Percentiles rank a stretch among this genome's conserved stretches.
These are phyloP conservation scores for Enteromius treurensis DNA, from an alignment of 2,797 vertebrate genomes.

Conservation along the genomic window DNA sequence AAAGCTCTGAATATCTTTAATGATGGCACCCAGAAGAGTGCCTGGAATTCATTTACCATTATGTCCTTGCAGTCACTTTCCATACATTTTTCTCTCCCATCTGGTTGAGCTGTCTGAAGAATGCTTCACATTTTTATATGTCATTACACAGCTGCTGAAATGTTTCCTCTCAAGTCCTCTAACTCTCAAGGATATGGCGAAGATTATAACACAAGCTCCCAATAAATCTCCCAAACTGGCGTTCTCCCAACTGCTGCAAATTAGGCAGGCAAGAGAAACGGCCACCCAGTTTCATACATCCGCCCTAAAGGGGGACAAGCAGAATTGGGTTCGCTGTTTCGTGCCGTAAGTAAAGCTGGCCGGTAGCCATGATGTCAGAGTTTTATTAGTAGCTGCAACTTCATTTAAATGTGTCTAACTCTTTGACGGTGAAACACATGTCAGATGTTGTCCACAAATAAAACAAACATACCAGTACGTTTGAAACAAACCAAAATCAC, in stretches of 20 bases:
- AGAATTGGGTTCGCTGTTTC: conserved; percentile 60
- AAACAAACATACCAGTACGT: conserved; percentile 1
- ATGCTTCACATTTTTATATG: conserved; percentile 50
- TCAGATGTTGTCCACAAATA: conserved; percentile 32
- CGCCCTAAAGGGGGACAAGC: conserved; percentile 54
- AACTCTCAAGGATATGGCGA: conserved; percentile 57
- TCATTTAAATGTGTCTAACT: conserved; percentile 63
- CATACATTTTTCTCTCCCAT: conserved; percentile 16
- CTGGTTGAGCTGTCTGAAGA: conserved; percentile 4
- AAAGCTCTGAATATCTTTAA: not conserved
- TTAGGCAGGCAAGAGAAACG: conserved; percentile 53
- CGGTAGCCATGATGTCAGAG: conserved; percentile 10
- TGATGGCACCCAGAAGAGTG: conserved; percentile 16
- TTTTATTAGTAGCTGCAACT: conserved; percentile 52
- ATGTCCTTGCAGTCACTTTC: conserved; percentile 15
- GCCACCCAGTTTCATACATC: conserved; percentile 50
- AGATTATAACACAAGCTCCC: conserved; percentile 62
- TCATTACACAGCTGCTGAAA: conserved; percentile 53
- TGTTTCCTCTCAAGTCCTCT: conserved; percentile 44
- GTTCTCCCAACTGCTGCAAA: conserved; percentile 59
- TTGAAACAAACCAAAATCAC: conserved; percentile 19
- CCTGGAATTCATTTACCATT: conserved; percentile 43
- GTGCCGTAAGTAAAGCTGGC: conserved; percentile 56
- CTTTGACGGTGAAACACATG: conserved; percentile 50
- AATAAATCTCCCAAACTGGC: conserved; percentile 56